Base-by-base conservation (phyloP, 1,140 invertebrate genomes). In the Phymastichus coffea region DNA sequence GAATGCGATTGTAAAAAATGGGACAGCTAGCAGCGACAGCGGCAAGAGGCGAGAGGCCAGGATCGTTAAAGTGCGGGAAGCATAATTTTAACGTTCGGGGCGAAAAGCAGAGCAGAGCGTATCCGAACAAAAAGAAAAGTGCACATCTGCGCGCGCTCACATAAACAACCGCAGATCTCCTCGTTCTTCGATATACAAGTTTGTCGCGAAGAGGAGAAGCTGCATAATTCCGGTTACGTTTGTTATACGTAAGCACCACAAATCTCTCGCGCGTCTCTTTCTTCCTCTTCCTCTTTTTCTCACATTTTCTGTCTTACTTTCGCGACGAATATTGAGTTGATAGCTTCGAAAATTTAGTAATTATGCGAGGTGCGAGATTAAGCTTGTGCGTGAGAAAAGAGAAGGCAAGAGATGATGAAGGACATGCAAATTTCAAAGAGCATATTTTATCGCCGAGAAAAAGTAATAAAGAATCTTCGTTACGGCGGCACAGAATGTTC, bases 391-490 rank as follows among this genome's bases (percentile, higher is more conserved):
- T n/a, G n/a, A n/a, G n/a, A n/a, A n/a, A 22, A 12, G 7, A 44
- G 41, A 22, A 44, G 25, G 41, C 20, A 25, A 44, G 25, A 44
- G 41, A 44, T 44, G 22, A 44, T 44, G 41, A 14, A 44, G 41
- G 41, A 44, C 41, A 30, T 15, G 38, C 14, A 52, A 52, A 41
- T 28, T 43, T 53, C 51, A 53, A 53, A 43, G 38, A 43, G 51
- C 51, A 53, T 53, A 53, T 53, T 53, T 53, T 53, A 53, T 41
- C 25, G 15, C 41, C 19, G 1, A 28, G 37, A 43, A 26, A 51
- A 44, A 59, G 30, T 25, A 51, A 44, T 52, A 52, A 59, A 51
- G 48, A 43, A 59, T 51, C 47, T 51, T 57, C 44, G 44, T 48
- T 57, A 33, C 26, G 35, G n/a, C 19, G 9, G 47, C 28, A 19